Conservation (phyloP, 1,140 invertebrate genomes). For the Drosophila novamexicana region DNA sequence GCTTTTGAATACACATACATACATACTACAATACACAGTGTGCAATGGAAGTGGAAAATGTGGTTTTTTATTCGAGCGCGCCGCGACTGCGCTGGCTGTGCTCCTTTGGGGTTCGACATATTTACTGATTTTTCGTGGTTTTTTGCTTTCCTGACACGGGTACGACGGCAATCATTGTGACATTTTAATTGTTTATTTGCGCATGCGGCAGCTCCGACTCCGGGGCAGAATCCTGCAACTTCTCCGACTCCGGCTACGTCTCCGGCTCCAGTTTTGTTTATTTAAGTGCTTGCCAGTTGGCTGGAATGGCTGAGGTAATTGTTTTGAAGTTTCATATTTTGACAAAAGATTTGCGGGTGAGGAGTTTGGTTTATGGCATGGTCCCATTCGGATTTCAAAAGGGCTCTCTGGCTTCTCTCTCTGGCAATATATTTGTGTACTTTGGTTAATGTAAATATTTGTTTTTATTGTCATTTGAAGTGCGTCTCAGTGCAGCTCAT, state of each 20-base stretch:
- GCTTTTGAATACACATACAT: constrained; percentile 61
- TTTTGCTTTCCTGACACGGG: constrained; percentile 82
- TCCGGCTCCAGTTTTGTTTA: constrained; percentile 13
- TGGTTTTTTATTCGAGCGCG: background rate
- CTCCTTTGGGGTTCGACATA: constrained; percentile 63
- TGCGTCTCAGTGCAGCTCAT: constrained; percentile 55
- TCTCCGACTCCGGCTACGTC: constrained; percentile 5
- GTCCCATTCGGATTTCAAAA: constrained; percentile 11
- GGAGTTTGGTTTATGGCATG: constrained; percentile 26
- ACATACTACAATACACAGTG: constrained; percentile 57
- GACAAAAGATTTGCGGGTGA: constrained; percentile 72
- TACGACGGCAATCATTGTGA: constrained; percentile 80
- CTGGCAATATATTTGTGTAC: constrained; percentile 18
- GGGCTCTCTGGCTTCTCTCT: constrained; percentile 37
- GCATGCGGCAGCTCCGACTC: constrained; percentile 41
- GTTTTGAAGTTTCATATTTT: constrained; percentile 63
- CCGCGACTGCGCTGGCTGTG: background rate
- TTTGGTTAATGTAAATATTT: constrained; percentile 76
- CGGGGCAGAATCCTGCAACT: constrained; percentile 25
- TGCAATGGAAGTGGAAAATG: too few relatives aligned
- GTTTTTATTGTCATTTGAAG: constrained; percentile 78
- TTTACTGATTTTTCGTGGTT: constrained; percentile 74
- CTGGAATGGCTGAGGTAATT: constrained; percentile 45
- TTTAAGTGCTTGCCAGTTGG: constrained; percentile 54
- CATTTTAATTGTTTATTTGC: constrained; percentile 84